Conservation (phyloP, 2,797 vertebrate genomes). For the Caiman crocodilus region DNA sequence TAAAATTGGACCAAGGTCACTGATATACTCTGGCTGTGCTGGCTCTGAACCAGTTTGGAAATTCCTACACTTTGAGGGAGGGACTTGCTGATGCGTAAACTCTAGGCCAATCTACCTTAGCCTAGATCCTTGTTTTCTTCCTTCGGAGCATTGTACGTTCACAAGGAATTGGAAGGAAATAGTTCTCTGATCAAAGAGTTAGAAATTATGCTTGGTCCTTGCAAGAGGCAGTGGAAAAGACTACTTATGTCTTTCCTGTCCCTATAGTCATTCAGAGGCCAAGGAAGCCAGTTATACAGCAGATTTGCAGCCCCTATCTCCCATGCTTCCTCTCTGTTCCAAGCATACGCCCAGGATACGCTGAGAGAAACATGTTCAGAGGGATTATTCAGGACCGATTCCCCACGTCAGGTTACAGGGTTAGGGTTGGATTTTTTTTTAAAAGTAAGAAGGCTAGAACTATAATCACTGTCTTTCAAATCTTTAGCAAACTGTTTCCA, state of each 20-base stretch:
- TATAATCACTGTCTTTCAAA: neutral
- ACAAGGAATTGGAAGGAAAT: neutral
- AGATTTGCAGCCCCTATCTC: neutral
- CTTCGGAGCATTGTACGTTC: neutral
- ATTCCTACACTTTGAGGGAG: too few species aligned
- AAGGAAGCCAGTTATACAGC: neutral
- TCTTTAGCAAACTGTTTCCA: constrained; percentile 7
- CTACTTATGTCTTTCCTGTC: neutral
- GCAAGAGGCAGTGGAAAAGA: neutral
- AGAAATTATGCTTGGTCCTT: neutral
- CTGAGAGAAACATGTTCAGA: neutral
- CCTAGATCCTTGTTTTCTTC: too few species aligned
- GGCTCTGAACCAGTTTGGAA: neutral
- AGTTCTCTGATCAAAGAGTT: neutral
- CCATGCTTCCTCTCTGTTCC: neutral
- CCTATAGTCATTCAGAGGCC: neutral
- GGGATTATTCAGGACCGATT: constrained; percentile 13
- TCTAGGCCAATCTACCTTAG: too few species aligned
- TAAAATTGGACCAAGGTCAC: neutral
- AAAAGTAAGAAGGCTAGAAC: neutral
- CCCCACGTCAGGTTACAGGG: constrained; percentile 4
- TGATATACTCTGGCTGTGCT: neutral
- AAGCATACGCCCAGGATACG: neutral
- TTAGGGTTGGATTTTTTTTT: neutral
- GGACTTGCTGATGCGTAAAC: too few species aligned